Base-by-base conservation (phyloP, 2,797 vertebrate genomes). In the Cryptoblepharus egeriae region DNA sequence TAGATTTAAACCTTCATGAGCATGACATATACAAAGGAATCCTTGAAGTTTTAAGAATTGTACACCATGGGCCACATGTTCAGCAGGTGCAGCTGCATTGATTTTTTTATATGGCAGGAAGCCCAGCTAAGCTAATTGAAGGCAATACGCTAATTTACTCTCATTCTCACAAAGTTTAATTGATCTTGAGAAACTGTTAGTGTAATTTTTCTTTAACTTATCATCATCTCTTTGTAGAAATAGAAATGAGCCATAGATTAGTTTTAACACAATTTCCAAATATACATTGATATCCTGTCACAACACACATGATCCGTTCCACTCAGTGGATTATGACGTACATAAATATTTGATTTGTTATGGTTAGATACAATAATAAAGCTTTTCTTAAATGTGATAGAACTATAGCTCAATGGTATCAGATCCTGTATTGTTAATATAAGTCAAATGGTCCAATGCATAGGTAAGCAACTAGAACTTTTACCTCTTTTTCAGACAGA, bases 41-140 rank as follows among this genome's bases (percentile, higher is more conserved):
- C 8, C 69, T 55, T 24, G 8, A 60, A 84, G 83, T 5, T 37
- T 3, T 18, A 55, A 64, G 58, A 72, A 37, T 55, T 57, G 55
- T 39, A 55, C 28, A 26, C 52, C 39, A 30, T 24, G 39, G 85
- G 63, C n/a, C 28, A 18, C 24, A 3, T 30, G 37, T 87, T 77
- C 11, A 6, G 73, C 16, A 0, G 0, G 5, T 22, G 22, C n/a
- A 37, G 64, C 22, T 77, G 49, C 80, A 75, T n/a, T 30, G 49
- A 85, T 55, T 82, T 85, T 69, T 58, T 79, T 79, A 49, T 85
- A 5, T 45, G 80, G 65, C 82, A 49, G n/a, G 82, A 28, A 60
- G 72, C 45, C 75, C 64, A 82, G 42, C 45, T 20, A 13, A 67
- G 16, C 39, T 68, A 82, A 42, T 32, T 82, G 73, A 39, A 78